Conservation (phyloP, 2,113 vertebrate genomes). For the Eidolon helvum region DNA sequence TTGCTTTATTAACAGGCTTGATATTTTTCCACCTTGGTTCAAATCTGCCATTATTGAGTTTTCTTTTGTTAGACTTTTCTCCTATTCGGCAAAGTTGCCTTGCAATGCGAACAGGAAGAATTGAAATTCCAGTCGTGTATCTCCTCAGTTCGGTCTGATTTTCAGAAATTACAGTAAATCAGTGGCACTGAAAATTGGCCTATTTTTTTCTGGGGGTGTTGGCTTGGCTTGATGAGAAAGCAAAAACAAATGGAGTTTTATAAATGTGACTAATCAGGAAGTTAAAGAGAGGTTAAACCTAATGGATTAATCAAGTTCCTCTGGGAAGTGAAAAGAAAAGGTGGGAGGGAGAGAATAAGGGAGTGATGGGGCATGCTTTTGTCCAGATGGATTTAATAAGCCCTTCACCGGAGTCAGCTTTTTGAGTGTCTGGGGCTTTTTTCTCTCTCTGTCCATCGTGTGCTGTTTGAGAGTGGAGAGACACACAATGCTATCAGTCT, state of each 20-base stretch:
- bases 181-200: constrained; percentile 80
- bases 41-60: neutral
- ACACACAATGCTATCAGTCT: neutral
- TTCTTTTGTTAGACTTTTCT: neutral
- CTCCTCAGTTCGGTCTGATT: constrained; percentile 70
- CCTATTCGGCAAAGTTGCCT: neutral
- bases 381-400: neutral
- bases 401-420: neutral
- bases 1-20: neutral
- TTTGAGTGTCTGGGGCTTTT: neutral
- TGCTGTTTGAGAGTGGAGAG: neutral
- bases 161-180: constrained; percentile 84
- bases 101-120: neutral
- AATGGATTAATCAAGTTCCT: constrained; percentile 82
- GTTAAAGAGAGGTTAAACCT: constrained; percentile 85
- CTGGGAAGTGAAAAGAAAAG: constrained; percentile 26
- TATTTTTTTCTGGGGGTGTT: constrained; percentile 75
- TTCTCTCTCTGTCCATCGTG: neutral
- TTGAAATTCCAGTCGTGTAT: constrained; percentile 78
- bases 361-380: neutral
- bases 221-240: constrained; percentile 80
- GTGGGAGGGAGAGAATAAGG: neutral
- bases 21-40: neutral
- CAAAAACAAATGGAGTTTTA: constrained; percentile 84
- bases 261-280: constrained; percentile 86